phyloP scores from a whole-genome alignment of 2,888 invertebrate genomes.

The Perizoma affinitatum region DNA sequence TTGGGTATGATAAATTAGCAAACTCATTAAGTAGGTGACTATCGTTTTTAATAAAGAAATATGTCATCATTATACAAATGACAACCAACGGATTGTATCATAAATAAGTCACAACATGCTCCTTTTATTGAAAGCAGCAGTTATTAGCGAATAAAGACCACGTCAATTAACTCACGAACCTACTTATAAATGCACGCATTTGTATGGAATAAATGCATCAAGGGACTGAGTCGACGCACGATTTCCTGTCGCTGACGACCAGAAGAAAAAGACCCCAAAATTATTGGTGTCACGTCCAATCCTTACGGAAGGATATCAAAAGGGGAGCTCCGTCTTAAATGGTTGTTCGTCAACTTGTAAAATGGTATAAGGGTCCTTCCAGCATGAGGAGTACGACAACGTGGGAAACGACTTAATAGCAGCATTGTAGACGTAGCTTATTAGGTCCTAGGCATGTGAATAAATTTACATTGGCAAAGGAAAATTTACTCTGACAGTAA shows the following conservation, averaged over 20 bases:
- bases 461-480: conserved; percentile 30
- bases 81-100: neutral
- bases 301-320: conserved; percentile 36
- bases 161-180: conserved; percentile 35
- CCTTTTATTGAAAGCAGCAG: too few relatives aligned
- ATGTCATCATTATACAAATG: neutral
- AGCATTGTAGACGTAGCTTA: conserved; percentile 42
- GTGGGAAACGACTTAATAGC: conserved; percentile 48
- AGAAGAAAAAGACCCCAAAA: conserved; percentile 41
- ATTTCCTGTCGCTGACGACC: conserved; percentile 46
- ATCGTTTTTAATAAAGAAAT: neutral
- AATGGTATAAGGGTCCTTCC: conserved; percentile 27
- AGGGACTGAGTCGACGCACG: conserved; percentile 41
- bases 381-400: conserved; percentile 20
- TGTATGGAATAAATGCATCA: conserved; percentile 45
- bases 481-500: conserved; percentile 36
- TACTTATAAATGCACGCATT: conserved; percentile 42
- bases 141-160: conserved; percentile 20
- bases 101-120: too few relatives aligned
- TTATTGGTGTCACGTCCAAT: conserved; percentile 36
- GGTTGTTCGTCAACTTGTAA: conserved; percentile 45
- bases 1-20: too few relatives aligned
- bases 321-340: conserved; percentile 40
- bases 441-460: conserved; percentile 32
- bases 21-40: neutral